phyloP scores from a whole-genome alignment of 2,113 vertebrate genomes.

The Galemys pyrenaicus region DNA sequence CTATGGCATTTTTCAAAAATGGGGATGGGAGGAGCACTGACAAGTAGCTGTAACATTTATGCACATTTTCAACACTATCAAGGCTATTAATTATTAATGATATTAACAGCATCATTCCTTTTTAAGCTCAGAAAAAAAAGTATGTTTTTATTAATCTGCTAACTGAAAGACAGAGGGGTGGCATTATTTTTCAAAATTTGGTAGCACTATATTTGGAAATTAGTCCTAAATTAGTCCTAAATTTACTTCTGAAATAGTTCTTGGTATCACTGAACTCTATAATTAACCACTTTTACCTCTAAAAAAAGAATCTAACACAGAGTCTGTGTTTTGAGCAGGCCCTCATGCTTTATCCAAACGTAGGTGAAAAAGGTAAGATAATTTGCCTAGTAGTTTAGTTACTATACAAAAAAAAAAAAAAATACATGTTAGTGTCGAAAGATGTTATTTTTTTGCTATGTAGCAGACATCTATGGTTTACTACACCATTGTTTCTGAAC shows the following conservation, averaged over 20 bases:
- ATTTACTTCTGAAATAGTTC: conserved; percentile 60
- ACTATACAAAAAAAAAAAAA: conserved; percentile 8
- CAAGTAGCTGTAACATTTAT: conserved; percentile 18
- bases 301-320: conserved; percentile 41
- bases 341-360: conserved; percentile 29
- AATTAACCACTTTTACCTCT: conserved; percentile 26
- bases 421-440: conserved; percentile 22
- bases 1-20: neutral
- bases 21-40: neutral
- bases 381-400: conserved; percentile 36
- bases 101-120: conserved; percentile 15
- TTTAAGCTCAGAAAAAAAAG: conserved; percentile 35
- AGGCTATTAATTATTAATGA: neutral
- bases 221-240: conserved; percentile 9
- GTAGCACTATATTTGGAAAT: neutral
- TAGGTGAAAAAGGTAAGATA: conserved; percentile 22
- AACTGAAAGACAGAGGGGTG: neutral
- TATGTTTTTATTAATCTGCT: conserved; percentile 45
- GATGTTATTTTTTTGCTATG: neutral
- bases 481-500: conserved; percentile 1
- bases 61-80: neutral
- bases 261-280: neutral
- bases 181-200: conserved; percentile 15
- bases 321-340: conserved; percentile 28
- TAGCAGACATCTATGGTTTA: neutral